Evolutionary conservation across 2,113 vertebrate genomes (phyloP), one percentile per base, ranked within the genome.

Genomic region (Arizona elegans): DNA sequence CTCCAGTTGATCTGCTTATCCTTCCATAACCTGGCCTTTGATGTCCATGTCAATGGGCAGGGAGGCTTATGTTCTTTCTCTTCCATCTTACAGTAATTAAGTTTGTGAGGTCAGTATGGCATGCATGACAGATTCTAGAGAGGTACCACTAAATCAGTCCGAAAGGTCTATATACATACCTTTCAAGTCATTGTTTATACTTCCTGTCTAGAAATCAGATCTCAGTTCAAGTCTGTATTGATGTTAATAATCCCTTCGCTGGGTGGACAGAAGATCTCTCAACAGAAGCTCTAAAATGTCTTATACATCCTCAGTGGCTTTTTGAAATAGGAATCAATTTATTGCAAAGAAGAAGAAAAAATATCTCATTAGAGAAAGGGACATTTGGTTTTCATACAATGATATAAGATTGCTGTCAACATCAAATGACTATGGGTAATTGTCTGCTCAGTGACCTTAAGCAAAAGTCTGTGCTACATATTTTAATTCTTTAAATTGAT

Each of bases 111-210:
- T 95, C 95, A 96, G 75, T 93, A 94, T 94, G 92, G 95, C 90
- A 96, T 88, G 93, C 95, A 93, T 26, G 5, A 94, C 88, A 95
- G 94, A 93, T 95, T 95, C 88, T 93, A 94, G 95, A 88, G 93
- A 93, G 93, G 81, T 92, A 91, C 95, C 93, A 90, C 59, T 92
- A 97, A 95, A 96, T 96, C 94, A 97, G 58, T 81, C 59, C 75
- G 43, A 87, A 96, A 91, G 89, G 91, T 94, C 56, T 94, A 29
- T 65, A 91, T 55, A 47, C 90, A 86, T 19, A 95, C 87, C 93
- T 96, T 96, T 96, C 93, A 92, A 95, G 94, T 92, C 53, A 92
- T 92, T 96, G 94, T 96, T 96, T 96, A 92, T 90, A 92, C 86
- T 96, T 97, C 92, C 95, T 96, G 92, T 81, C 93, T 94, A 43